Base-by-base conservation (phyloP, 2,797 vertebrate genomes). In the Gephyroberyx darwinii region DNA sequence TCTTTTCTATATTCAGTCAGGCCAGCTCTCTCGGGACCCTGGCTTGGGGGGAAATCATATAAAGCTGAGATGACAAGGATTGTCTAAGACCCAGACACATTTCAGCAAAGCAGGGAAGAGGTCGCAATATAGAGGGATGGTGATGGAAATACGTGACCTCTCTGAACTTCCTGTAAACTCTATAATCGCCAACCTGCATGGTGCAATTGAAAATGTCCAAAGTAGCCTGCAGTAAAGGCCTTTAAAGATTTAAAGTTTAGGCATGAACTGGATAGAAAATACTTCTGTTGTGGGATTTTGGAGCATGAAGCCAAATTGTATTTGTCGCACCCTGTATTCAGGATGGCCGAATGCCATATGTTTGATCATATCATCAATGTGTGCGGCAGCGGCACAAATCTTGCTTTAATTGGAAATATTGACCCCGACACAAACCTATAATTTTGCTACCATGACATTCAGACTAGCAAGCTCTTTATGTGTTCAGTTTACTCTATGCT, bases 1-100 rank as follows among this genome's bases (percentile, higher is more conserved):
- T 77, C 79, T 86, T 86, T 89, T 85, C 88, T 82, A 86, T 78
- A 86, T 81, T 75, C 61, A 84, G 75, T 65, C 77, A 81, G 80
- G 81, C 74, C 74, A 41, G 80, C 63, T 65, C 84, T 81, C 78
- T 50, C 35, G 80, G 80, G 80, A 80, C 57, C 66, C 33, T 4
- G 59, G 74, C 45, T 54, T 60, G 6, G 30, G 81, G 75, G 65
- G 33, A 12, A 72, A 69, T 76, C 53, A 45, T 60, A 78, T 69
- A 60, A 81, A 84, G 71, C 50, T 65, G 63, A 84, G 61, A 84
- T 84, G 82, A 84, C 74, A 81, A 75, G 67, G 30, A 65, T 48
- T 30, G 68, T 72, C 47, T 39, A 33, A 77, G 71, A 75, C 45
- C 26, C 33, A 65, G 65, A 74, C 58, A 62, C 69, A 67, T 79